Conservation (phyloP, 2,888 invertebrate genomes). For the Heteromurus nitidus region DNA sequence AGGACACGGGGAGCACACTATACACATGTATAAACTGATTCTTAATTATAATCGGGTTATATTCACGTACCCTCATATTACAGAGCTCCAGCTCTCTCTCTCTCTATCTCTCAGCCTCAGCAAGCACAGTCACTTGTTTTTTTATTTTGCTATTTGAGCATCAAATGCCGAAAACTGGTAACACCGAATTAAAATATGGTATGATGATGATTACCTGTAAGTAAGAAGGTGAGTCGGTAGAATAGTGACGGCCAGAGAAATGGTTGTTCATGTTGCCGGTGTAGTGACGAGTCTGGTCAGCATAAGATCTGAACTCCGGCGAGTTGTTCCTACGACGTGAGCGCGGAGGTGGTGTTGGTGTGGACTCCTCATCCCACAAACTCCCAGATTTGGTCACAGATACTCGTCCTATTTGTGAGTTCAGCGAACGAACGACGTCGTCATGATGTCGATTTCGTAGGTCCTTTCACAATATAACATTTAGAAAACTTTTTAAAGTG, state of each 20-base stretch:
- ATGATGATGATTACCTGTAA: conserved; percentile 64
- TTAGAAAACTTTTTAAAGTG: neutral
- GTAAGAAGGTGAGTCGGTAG: conserved; percentile 66
- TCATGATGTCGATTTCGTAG: conserved; percentile 72
- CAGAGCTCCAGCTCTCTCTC: no score
- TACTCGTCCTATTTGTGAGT: conserved; percentile 73
- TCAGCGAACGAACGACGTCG: conserved; percentile 73
- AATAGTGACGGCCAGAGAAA: conserved; percentile 56
- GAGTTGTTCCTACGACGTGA: conserved; percentile 73
- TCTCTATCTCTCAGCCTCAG: no score
- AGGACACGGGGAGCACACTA: no score
- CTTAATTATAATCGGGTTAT: no score
- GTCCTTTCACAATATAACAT: conserved; percentile 67
- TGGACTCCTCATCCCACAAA: conserved; percentile 73
- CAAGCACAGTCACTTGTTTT: no score
- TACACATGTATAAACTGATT: no score
- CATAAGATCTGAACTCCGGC: conserved; percentile 69
- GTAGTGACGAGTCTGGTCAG: conserved; percentile 69
- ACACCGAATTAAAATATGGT: conserved; percentile 12
- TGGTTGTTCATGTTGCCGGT: conserved; percentile 71
- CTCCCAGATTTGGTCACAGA: conserved; percentile 73
- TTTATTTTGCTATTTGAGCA: no score
- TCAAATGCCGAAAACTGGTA: no score
- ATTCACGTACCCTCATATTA: no score
- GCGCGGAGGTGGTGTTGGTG: conserved; percentile 73